A percentile compares a stretch with the other conserved stretches of the same genome.
These are phyloP conservation scores for Ptilodon capucinus DNA, from an alignment of 2,888 invertebrate genomes.

Conservation along the genomic window DNA sequence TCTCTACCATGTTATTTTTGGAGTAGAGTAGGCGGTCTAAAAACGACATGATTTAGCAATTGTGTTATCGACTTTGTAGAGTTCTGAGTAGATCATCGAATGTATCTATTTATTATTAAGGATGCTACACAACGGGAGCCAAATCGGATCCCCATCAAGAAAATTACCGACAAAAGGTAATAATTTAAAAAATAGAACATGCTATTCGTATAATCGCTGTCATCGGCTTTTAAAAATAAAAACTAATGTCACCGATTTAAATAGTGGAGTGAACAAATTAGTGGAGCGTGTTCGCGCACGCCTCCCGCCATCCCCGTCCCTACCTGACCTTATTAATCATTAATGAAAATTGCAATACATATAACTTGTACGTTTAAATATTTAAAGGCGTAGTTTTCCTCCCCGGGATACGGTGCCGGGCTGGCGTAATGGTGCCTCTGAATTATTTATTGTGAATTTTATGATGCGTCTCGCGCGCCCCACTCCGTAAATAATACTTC, in stretches of 20 bases:
- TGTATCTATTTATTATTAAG: too few species aligned
- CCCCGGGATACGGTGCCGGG: conserved; percentile 45
- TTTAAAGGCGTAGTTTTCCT: conserved; percentile 72
- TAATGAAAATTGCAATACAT: conserved; percentile 81
- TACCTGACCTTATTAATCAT: conserved; percentile 68
- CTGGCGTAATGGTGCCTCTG: conserved; percentile 68
- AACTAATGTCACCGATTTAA: neutral
- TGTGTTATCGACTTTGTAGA: too few species aligned
- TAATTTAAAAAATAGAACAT: too few species aligned
- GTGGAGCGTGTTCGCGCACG: neutral
- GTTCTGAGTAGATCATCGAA: too few species aligned
- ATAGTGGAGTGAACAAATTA: neutral
- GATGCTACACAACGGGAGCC: too few species aligned
- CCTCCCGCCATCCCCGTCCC: conserved; percentile 6
- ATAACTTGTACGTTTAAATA: conserved; percentile 76
- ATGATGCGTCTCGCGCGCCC: conserved; percentile 66
- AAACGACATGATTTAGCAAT: too few species aligned
- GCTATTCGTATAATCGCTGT: neutral
- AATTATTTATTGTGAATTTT: conserved; percentile 77
- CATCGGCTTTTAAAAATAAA: neutral
- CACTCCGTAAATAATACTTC: conserved; percentile 65
- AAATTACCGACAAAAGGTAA: too few species aligned
- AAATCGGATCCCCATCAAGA: too few species aligned
- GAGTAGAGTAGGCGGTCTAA: too few species aligned
- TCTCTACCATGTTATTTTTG: too few species aligned